phyloP scores from a whole-genome alignment of 2,888 invertebrate species.

The Drosophila picticornis region DNA sequence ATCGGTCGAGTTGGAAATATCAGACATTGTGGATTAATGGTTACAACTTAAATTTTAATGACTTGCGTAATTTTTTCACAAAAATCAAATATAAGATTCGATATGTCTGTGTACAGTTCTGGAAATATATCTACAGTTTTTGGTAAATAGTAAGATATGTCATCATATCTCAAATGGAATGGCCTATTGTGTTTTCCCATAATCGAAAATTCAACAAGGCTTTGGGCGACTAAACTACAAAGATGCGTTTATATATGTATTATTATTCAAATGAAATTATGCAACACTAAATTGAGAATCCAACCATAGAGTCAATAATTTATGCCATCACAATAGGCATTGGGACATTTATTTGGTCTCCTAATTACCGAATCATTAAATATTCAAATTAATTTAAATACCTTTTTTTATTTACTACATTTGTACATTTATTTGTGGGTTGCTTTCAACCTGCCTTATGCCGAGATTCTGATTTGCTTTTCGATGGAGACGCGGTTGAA shows the following conservation, averaged over 20 bases:
- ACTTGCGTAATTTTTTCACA: not conserved
- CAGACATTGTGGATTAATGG: not conserved
- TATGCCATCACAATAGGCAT: not conserved
- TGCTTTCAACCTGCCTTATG: not conserved
- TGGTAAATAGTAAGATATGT: not conserved
- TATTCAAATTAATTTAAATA: not conserved
- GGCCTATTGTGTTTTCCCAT: slow-evolving; percentile 14
- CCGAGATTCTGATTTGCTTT: not conserved
- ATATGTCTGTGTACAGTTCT: not conserved
- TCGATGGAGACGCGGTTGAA: not conserved
- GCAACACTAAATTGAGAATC: not conserved
- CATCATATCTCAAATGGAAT: not conserved
- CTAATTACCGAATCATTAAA: not conserved
- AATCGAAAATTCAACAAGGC: not conserved
- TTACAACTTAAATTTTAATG: not conserved
- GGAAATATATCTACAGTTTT: not conserved
- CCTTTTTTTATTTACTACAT: not conserved
- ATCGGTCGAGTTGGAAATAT: not conserved
- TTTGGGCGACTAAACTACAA: not conserved
- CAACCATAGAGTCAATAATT: not conserved
- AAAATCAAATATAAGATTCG: not conserved
- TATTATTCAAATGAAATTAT: not conserved
- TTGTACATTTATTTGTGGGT: not conserved
- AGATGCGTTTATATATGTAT: not conserved
- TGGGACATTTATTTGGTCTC: not conserved